A percentile compares a stretch with the other conserved stretches of the same genome.
Conservation (phyloP, 2,113 vertebrate genomes). For the Melanocharis versteri region DNA sequence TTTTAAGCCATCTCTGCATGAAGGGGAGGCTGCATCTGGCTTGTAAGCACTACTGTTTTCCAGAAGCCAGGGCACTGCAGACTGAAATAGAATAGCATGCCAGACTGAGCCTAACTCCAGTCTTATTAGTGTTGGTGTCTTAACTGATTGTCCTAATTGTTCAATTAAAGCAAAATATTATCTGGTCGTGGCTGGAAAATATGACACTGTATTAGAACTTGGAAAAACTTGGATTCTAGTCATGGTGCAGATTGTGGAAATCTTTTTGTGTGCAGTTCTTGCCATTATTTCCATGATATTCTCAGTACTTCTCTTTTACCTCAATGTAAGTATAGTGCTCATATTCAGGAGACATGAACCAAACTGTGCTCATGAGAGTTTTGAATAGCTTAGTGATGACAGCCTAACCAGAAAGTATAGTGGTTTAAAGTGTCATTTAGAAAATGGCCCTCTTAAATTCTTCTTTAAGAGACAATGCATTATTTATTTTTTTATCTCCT, state of each 20-base stretch:
- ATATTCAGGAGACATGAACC: not conserved
- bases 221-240: not conserved
- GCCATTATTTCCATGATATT: not conserved
- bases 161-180: not conserved
- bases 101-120: not conserved
- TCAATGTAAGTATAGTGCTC: not conserved
- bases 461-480: conserved; percentile 21
- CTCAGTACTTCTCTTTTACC: not conserved
- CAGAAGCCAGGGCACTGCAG: not conserved
- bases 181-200: not conserved
- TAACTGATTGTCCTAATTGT: not conserved
- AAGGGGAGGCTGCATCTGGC: not conserved
- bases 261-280: not conserved
- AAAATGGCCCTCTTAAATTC: not conserved
- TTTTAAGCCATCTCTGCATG: not conserved
- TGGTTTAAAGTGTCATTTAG: not conserved
- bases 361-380: not conserved
- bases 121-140: not conserved
- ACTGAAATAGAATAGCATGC: not conserved
- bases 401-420: not conserved
- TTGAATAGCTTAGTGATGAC: not conserved
- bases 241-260: not conserved
- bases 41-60: not conserved
- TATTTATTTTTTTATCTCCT: not conserved
- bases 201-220: not conserved